Conservation (phyloP, 2,888 invertebrate genomes). For the Xylota segnis region DNA sequence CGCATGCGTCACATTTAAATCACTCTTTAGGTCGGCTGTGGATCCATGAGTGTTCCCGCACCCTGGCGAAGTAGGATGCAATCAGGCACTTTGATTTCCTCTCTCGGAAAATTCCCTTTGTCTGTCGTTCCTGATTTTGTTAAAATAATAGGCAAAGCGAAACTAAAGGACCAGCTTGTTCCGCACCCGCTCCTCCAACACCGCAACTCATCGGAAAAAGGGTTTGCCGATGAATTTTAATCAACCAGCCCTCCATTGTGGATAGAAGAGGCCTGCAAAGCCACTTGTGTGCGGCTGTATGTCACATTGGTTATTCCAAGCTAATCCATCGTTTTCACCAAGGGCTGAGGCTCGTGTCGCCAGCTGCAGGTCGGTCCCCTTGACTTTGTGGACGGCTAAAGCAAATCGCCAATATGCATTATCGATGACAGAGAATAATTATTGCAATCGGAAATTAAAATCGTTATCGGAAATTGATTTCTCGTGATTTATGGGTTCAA, state of each 20-base stretch:
- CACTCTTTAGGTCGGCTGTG: constrained; percentile 40
- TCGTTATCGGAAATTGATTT: constrained; percentile 83
- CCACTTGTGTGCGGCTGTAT: neutral
- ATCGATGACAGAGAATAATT: constrained; percentile 80
- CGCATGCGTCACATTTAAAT: constrained; percentile 75
- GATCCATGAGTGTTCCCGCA: neutral
- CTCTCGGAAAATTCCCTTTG: constrained; percentile 60
- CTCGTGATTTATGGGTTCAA: constrained; percentile 74
- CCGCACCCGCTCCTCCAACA: neutral
- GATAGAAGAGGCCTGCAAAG: neutral
- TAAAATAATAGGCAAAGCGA: constrained; percentile 66
- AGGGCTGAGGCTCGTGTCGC: neutral
- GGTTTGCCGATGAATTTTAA: constrained; percentile 49
- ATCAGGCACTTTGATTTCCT: constrained; percentile 68
- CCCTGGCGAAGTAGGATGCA: constrained; percentile 32
- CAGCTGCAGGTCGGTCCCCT: neutral
- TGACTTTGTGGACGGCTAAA: constrained; percentile 23
- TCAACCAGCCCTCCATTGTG: constrained; percentile 8
- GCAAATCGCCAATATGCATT: constrained; percentile 60
- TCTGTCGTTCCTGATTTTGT: constrained; percentile 52
- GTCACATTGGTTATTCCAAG: constrained; percentile 3
- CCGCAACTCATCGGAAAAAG: neutral
- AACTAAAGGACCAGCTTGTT: constrained; percentile 53
- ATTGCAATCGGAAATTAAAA: constrained; percentile 84
- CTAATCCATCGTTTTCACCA: constrained; percentile 41